Base-by-base conservation (phyloP, 2,888 invertebrate species). In the Lochmaea crataegi region DNA sequence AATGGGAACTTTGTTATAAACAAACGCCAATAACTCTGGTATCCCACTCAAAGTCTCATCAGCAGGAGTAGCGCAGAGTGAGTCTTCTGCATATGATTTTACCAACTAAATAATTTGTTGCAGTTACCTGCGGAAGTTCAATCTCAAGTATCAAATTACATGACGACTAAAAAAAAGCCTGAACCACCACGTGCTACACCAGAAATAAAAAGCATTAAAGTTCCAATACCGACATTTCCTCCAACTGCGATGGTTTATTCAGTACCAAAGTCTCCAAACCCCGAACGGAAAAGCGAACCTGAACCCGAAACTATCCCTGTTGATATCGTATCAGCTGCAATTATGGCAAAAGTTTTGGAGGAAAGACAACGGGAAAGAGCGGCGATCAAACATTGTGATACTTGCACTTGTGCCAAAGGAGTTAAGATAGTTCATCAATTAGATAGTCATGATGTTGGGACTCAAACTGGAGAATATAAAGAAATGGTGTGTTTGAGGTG, bases 81-180 rank as follows among this genome's bases (percentile, higher is more conserved):
- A 22, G 22, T 22, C 22, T 22, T 22, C 22, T 22, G 22, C 2
- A 22, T 22, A 22, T 22, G 2, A 32, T 32, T 7, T 32, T 32
- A 7, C 7, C 7, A 32, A 26, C 4, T 32, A 32, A 32, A 12
- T 45, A 53, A 7, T 9, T 53, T 9, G 71, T 88, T 89, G 71
- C 88, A 97, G 97, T 90, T 98, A 83, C 96, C 98, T 69, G 89
- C 93, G 53, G 97, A 97, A 86, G 93, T 97, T 48, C 98, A 98
- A 88, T 93, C 95, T 61, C 93, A 97, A 87, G 96, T 97, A 2
- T 92, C 93, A 42, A 92, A 92, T 42, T 94, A 94, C 83, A 90
- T 93, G 71, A 90, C 91, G 83, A 91, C 90, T 61, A 93, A 92
- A 84, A 85, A 87, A 68, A 88, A 87, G 79, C 87, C 89, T 1